Evolutionary conservation across 2,113 vertebrate species (phyloP).

Genomic region (Globicephala melas): DNA sequence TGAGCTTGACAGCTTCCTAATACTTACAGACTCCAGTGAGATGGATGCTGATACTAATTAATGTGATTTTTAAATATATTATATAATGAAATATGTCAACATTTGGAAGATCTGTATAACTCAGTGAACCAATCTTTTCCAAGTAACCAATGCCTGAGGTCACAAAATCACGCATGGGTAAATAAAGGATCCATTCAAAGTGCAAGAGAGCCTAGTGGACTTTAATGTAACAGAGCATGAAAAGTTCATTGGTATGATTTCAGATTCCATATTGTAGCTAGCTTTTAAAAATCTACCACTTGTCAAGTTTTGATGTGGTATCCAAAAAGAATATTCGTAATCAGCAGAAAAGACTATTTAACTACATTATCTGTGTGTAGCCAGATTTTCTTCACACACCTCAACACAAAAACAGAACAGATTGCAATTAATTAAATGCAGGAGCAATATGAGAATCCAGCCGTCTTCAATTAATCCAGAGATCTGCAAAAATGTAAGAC

Average conservation of each 20-base stretch:
- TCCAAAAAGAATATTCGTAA: background rate
- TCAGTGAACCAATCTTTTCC: background rate
- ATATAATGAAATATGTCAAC: background rate
- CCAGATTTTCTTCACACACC: background rate
- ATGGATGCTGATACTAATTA: background rate
- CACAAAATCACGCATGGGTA: background rate
- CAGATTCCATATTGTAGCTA: background rate
- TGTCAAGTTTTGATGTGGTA: background rate
- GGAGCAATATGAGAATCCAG: conserved; percentile 28
- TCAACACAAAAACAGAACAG: background rate
- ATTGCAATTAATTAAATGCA: background rate
- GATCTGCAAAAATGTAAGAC: conserved; percentile 35
- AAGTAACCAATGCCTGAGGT: background rate
- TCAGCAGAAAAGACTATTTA: background rate
- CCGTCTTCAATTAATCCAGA: conserved; percentile 51
- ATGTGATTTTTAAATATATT: background rate
- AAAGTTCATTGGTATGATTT: background rate
- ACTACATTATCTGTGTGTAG: background rate
- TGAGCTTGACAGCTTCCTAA: background rate
- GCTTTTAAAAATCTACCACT: background rate
- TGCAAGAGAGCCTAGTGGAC: background rate
- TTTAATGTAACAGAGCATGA: background rate
- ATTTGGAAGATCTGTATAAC: background rate
- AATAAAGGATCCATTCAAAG: background rate
- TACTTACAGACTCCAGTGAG: background rate